Evolutionary conservation across 2,797 vertebrate species (phyloP).

Genomic region (Macropus fuliginosus): DNA sequence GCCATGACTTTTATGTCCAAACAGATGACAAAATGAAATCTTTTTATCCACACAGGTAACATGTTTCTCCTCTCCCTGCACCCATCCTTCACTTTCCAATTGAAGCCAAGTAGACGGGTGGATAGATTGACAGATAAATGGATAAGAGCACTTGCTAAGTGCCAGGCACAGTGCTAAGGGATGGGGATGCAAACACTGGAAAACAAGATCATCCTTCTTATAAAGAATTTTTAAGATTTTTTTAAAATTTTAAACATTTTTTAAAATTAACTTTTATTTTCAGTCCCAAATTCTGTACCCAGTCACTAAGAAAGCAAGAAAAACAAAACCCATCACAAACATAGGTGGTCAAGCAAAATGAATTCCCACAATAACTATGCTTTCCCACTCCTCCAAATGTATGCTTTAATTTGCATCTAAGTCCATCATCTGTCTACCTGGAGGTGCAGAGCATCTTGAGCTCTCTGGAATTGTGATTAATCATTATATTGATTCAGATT

Average conservation of each 20-base stretch:
- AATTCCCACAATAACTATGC: not conserved
- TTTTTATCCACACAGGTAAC: not conserved
- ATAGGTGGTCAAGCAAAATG: not conserved
- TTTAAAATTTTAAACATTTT: not conserved
- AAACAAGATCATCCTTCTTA: not conserved
- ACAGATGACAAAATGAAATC: not conserved
- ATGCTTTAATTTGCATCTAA: not conserved
- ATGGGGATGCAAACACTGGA: not conserved
- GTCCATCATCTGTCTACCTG: not conserved
- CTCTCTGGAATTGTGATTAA: not conserved
- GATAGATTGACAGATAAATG: not conserved
- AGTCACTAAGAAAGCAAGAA: not conserved
- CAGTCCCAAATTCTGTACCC: not conserved
- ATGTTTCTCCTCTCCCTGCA: not conserved
- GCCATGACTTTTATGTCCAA: not conserved
- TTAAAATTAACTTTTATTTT: not conserved
- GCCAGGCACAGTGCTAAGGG: not conserved
- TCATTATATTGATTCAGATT: not conserved
- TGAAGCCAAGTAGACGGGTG: not conserved
- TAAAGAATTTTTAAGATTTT: not conserved
- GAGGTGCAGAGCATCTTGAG: not conserved
- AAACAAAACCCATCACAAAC: not conserved
- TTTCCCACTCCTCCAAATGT: not conserved
- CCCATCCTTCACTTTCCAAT: not conserved
- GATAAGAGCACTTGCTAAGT: not conserved